These are phyloP conservation scores for Eulemur rubriventer DNA, from an alignment of 2,797 vertebrate species.

Conservation along the genomic window DNA sequence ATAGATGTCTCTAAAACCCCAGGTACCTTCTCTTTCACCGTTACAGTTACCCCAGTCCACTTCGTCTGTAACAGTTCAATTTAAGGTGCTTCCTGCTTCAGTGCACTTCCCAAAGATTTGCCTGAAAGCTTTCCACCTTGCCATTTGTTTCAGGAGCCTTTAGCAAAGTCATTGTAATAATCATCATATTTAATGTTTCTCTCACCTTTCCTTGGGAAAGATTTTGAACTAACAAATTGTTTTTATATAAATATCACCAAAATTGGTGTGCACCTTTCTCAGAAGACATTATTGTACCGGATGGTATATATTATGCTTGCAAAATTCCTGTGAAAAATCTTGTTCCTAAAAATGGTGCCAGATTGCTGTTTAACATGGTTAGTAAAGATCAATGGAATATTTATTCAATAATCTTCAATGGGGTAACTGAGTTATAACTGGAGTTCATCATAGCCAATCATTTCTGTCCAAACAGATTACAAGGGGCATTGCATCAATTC, in stretches of 20 bases:
- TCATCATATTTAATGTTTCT: not conserved
- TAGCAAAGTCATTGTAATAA: not conserved
- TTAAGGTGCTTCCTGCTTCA: not conserved
- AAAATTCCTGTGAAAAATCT: slow-evolving; percentile 34
- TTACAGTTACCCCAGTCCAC: not conserved
- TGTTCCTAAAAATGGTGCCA: not conserved
- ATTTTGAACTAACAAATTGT: not conserved
- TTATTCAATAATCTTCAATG: not conserved
- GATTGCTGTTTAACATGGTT: not conserved
- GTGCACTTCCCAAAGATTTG: not conserved
- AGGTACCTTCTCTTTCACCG: not conserved
- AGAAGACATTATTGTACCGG: not conserved
- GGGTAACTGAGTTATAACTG: not conserved
- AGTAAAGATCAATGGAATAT: not conserved
- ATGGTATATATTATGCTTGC: not conserved
- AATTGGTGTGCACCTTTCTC: not conserved
- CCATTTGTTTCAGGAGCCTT: not conserved
- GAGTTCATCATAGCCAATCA: not conserved
- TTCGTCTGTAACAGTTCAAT: not conserved
- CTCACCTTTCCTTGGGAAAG: not conserved
- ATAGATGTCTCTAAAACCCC: not conserved
- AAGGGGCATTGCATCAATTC: not conserved
- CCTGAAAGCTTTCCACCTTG: not conserved
- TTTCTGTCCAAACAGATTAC: slow-evolving; percentile 19
- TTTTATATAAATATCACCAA: not conserved